A percentile compares a stretch with the other conserved stretches of the same genome.
phyloP scores from a whole-genome alignment of 2,888 invertebrate genomes.

The Thysanoteuthis rhombus region DNA sequence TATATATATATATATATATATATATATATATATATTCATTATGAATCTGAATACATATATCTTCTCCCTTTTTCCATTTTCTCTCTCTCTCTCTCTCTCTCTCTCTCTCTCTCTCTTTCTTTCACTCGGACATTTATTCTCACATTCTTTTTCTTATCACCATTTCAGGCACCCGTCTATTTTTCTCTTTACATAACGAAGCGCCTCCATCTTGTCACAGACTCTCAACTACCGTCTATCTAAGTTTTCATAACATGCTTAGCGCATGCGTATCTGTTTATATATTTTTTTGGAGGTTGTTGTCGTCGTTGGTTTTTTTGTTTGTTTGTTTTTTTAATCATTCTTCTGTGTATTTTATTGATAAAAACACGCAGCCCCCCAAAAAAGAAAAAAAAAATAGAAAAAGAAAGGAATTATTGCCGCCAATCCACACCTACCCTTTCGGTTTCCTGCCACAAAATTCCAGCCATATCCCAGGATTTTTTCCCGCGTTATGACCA shows the following conservation, averaged over 20 bases:
- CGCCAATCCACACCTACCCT: neutral
- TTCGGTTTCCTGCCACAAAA: neutral
- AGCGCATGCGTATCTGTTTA: neutral
- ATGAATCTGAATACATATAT: neutral
- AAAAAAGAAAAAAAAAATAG: neutral
- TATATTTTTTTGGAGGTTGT: neutral
- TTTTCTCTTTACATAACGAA: neutral
- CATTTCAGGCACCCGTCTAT: neutral
- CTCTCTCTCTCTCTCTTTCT: neutral
- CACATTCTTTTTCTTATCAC: neutral
- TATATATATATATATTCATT: too few relatives aligned
- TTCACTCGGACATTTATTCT: neutral
- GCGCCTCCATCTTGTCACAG: neutral
- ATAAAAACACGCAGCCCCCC: neutral
- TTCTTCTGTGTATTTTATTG: neutral
- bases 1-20: too few relatives aligned
- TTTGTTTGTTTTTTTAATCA: neutral
- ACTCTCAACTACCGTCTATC: neutral
- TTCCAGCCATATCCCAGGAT: neutral
- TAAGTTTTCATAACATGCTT: neutral
- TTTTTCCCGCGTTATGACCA: neutral
- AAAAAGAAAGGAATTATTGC: neutral
- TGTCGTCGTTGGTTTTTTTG: neutral
- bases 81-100: neutral
- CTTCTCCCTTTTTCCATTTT: neutral